Percentiles rank a stretch among this genome's conserved stretches.
Conservation (phyloP, 2,888 invertebrate species). For the Phrixothrix hirtus region DNA sequence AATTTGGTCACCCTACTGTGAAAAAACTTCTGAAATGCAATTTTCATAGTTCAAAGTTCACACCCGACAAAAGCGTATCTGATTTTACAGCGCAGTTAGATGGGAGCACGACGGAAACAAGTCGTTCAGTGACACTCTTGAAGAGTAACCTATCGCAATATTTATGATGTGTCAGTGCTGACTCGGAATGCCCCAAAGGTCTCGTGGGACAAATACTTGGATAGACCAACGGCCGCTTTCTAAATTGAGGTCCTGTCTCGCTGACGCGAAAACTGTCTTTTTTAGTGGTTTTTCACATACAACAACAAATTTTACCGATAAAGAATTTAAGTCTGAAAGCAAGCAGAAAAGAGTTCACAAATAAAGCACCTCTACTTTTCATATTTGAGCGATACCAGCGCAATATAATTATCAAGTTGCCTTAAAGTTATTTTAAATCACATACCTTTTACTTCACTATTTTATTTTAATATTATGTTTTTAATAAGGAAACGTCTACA, state of each 20-base stretch:
- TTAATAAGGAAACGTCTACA: no score
- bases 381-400: no score
- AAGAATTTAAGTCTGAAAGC: constrained; percentile 20
- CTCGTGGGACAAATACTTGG: constrained; percentile 31
- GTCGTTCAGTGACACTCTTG: constrained; percentile 17
- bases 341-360: no score
- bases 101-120: constrained; percentile 16
- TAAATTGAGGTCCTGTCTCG: constrained; percentile 33
- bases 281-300: constrained; percentile 27
- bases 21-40: constrained; percentile 6
- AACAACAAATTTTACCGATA: constrained; percentile 24
- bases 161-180: constrained; percentile 39
- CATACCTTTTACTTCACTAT: no score
- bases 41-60: constrained; percentile 8
- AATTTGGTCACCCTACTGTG: constrained; percentile 1
- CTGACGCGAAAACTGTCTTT: constrained; percentile 36
- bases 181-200: constrained; percentile 25
- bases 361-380: no score
- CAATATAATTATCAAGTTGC: no score
- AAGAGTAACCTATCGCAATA: constrained; percentile 32
- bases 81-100: constrained; percentile 13
- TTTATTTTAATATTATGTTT: no score
- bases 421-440: no score
- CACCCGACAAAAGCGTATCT: neutral
- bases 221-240: constrained; percentile 29